Base-by-base conservation (phyloP, 2,113 vertebrate species). In the Tenrec ecaudatus region DNA sequence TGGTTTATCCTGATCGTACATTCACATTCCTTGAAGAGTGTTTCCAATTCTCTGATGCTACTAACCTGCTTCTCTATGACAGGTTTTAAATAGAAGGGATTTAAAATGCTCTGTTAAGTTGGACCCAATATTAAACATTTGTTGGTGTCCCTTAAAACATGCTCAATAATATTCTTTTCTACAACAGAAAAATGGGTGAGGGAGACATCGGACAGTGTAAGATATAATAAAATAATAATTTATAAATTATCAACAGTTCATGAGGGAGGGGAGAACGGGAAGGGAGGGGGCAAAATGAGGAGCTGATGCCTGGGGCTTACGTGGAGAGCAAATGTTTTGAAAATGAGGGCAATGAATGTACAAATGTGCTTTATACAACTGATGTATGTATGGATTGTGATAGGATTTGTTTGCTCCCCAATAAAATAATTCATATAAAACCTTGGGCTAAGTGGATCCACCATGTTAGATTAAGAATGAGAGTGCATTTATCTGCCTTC, bases 391-490 rank as follows among this genome's bases (percentile, higher is more conserved):
- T 40, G 40, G 40, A 40, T 40, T 40, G 40, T 40, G 40, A 40
- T 40, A 40, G 7, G 40, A 40, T 3, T 40, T 40, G 40, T 40
- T 4, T 40, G 40, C 3, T 3, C 40, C 40, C 40, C 40, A 40
- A 40, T 40, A 40, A 40, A 40, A 40, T 40, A 7, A 40, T 40
- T 78, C 62, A 82, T 86, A 82, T 38, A 64, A 73, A 82, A 1
- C 25, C 10, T 47, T 40, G 27, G 43, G 19, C 17, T 86, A 79
- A 22, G 11, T 78, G 15, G 75, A 78, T n/a, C 22, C 25, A 76
- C 86, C 89, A 68, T 47, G 40, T 22, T 79, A 47, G 84, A 36
- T 76, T 36, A 62, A 94, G 79, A 76, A 78, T 57, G 22, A 58
- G 12, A 40, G 9, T 31, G 31, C 0, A 4, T 73, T 75, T 86